These are phyloP conservation scores for Altica lythri DNA, from an alignment of 2,888 invertebrate species.

Conservation along the genomic window DNA sequence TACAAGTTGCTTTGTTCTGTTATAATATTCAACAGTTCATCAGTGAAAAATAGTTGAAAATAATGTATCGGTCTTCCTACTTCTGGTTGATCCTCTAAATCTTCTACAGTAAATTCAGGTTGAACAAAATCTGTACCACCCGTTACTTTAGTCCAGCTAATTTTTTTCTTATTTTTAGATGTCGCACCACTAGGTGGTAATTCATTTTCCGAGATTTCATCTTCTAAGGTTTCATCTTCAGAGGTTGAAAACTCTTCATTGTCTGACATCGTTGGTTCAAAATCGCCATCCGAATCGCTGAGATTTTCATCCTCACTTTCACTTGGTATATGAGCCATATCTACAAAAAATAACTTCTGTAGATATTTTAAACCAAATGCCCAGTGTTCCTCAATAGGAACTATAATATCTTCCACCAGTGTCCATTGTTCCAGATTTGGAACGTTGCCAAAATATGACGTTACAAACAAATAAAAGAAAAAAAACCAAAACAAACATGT, in stretches of 20 bases:
- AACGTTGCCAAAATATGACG: too few relatives aligned
- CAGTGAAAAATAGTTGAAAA: conserved; percentile 12
- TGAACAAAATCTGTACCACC: background rate
- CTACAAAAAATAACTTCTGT: conserved; percentile 4
- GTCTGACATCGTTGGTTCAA: conserved; percentile 2
- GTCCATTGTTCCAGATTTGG: conserved; percentile 1
- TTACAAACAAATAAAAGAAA: background rate
- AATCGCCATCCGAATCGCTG: background rate
- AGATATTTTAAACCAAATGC: conserved; percentile 1
- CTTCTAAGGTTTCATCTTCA: too few relatives aligned
- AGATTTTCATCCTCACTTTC: too few relatives aligned
- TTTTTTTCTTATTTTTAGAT: too few relatives aligned
- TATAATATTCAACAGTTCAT: conserved; percentile 8
- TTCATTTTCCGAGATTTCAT: too few relatives aligned
- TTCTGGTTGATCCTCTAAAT: background rate
- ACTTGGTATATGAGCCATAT: background rate
- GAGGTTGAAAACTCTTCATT: background rate
- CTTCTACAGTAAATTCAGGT: background rate
- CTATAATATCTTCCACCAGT: conserved; percentile 2
- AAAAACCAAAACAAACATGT: conserved; percentile 1
- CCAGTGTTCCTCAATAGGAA: background rate
- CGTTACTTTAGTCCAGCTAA: background rate
- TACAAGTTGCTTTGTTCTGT: background rate
- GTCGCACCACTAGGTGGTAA: too few relatives aligned
- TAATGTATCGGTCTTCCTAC: conserved; percentile 14